Evolutionary conservation across 2,797 vertebrate genomes (phyloP), one percentile per base, ranked within the genome.

Genomic region (Percopsis omiscomaycus): DNA sequence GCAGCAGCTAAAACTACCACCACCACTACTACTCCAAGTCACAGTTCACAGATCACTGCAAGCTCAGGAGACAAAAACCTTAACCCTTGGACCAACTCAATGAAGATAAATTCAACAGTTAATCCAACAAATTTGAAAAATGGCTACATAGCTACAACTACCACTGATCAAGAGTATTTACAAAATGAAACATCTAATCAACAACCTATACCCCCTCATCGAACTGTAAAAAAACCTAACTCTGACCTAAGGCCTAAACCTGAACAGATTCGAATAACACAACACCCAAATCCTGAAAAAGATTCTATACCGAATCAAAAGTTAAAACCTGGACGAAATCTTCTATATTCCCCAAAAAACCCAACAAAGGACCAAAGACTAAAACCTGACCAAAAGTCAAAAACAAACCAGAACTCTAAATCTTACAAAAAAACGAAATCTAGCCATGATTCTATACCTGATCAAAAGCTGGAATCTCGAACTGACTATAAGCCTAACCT

Each of bases 71-170:
- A 13, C 0, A 1, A 57, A 67, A 61, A 60, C 27, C 52, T 1
- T 30, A 74, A 56, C 44, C 54, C 0, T 1, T 64, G 60, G 66
- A 50, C 72, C 28, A 46, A 62, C 45, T 82, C 74, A 48, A 80
- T 29, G 49, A 81, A 84, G 61, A 54, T 55, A 30, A 69, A 64
- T 59, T 74, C 75, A 45, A 80, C 73, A 27, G 55, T 30, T 13
- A 78, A 65, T 28, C 51, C 52, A 44, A 63, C 44, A 0, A 1
- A 42, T 29, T 27, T 9, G 30, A n/a, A n/a, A 50, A 15, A 13
- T 45, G 44, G 5, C 16, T 16, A 47, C 16, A 28, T 22, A 46
- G n/a, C 29, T 12, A 61, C 28, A 49, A n/a, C 29, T 30, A 61
- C 15, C 30, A 28, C 64, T 0, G 46, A 51, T 16, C 64, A 71